Percentiles rank a stretch among this genome's conserved stretches.
phyloP scores from a whole-genome alignment of 2,888 invertebrate species.

The Cheilosia urbana region DNA sequence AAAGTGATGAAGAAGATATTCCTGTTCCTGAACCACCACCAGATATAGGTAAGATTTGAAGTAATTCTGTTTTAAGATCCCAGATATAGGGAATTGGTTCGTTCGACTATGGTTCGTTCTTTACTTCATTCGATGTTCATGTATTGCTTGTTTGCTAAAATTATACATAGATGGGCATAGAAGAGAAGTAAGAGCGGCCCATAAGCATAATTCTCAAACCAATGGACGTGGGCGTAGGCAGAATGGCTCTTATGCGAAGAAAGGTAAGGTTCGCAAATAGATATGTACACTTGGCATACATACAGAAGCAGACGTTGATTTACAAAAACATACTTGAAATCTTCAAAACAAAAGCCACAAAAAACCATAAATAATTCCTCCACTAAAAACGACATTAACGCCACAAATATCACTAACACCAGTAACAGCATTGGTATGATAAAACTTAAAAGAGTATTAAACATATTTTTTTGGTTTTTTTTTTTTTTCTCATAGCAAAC shows the following conservation, averaged over 20 bases:
- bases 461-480: too few species aligned
- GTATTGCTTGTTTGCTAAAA: slow-evolving; percentile 11
- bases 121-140: not conserved
- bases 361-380: not conserved
- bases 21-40: not conserved
- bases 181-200: slow-evolving; percentile 37
- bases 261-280: slow-evolving; percentile 42
- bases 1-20: slow-evolving; percentile 55
- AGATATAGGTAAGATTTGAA: slow-evolving; percentile 16
- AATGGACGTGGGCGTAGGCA: not conserved
- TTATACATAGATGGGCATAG: slow-evolving; percentile 39
- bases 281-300: slow-evolving; percentile 26
- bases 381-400: not conserved
- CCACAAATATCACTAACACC: slow-evolving; percentile 1
- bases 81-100: not conserved
- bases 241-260: not conserved
- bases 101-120: not conserved
- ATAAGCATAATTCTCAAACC: not conserved
- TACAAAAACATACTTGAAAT: slow-evolving; percentile 7
- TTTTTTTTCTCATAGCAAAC: not conserved
- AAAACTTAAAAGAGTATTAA: too few species aligned
- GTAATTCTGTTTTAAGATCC: not conserved
- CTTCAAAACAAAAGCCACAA: not conserved
- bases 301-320: not conserved
- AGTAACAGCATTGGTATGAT: not conserved